A percentile compares a stretch with the other conserved stretches of the same genome.
Evolutionary conservation across 2,113 vertebrate genomes (phyloP).

Genomic region (Rhea americana): DNA sequence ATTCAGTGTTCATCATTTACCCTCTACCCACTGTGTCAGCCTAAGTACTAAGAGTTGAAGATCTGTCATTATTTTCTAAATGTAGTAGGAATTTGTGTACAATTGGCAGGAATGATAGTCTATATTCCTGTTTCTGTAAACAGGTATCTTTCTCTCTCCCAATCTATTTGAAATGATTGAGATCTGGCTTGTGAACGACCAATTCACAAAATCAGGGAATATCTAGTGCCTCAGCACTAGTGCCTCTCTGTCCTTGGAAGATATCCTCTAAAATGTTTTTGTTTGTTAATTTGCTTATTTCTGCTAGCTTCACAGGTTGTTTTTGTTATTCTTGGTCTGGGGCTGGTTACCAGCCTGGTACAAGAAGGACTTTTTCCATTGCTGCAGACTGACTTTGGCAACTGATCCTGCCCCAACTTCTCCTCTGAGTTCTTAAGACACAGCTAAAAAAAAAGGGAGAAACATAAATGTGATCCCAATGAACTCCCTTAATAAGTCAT

Average conservation of each 20-base stretch:
- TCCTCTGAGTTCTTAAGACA: background rate
- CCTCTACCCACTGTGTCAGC: background rate
- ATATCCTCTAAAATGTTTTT: background rate
- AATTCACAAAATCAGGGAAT: background rate
- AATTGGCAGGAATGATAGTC: background rate
- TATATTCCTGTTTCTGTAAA: background rate
- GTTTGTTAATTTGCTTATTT: background rate
- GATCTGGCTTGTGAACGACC: background rate
- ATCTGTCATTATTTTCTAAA: background rate
- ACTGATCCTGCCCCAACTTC: background rate
- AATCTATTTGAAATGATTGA: background rate
- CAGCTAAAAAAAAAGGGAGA: background rate
- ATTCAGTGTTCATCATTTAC: fast-evolving
- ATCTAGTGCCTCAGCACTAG: background rate
- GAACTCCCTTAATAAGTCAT: background rate
- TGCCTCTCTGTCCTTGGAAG: background rate
- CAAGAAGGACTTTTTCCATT: background rate
- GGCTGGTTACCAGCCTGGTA: background rate
- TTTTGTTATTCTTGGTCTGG: background rate
- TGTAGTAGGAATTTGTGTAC: background rate
- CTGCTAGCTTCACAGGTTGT: background rate
- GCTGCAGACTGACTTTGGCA: background rate
- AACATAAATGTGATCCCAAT: background rate
- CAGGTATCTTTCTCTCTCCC: background rate
- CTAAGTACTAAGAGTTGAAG: background rate